A percentile compares a stretch with the other conserved stretches of the same genome.
These are phyloP conservation scores for Clarias pachynema DNA, from an alignment of 2,797 vertebrate genomes.

Conservation along the genomic window DNA sequence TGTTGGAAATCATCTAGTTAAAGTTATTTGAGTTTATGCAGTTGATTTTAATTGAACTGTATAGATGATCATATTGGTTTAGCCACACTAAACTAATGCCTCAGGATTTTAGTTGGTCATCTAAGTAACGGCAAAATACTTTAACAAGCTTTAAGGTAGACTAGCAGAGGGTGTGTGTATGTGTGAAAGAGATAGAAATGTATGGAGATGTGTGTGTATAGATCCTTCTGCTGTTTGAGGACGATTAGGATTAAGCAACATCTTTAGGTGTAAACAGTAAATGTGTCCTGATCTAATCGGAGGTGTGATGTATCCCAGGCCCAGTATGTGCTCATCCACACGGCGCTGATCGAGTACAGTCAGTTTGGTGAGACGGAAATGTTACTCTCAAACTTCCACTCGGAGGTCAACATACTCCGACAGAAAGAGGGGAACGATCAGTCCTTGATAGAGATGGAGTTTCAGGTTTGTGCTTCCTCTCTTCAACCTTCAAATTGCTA, in stretches of 20 bases:
- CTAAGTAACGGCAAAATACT: background rate
- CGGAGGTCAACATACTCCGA: constrained; percentile 75
- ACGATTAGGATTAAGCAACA: too few relatives aligned
- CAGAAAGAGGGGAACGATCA: constrained; percentile 75
- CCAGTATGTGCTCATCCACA: constrained; percentile 97
- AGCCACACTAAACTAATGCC: background rate
- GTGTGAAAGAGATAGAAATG: background rate
- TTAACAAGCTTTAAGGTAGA: background rate
- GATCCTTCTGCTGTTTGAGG: background rate
- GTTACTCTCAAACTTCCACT: constrained; percentile 81
- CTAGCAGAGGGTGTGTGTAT: background rate
- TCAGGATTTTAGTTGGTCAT: background rate
- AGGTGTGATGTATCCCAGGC: constrained; percentile 68
- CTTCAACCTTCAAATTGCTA: too few relatives aligned
- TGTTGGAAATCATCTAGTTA: background rate
- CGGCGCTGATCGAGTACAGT: constrained; percentile 91
- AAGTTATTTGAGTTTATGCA: background rate
- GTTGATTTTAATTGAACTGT: background rate
- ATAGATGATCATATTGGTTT: background rate
- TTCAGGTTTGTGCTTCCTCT: constrained; percentile 77
- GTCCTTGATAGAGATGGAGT: constrained; percentile 85
- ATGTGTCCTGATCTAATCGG: background rate
- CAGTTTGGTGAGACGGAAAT: constrained; percentile 95
- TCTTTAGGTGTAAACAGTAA: too few relatives aligned
- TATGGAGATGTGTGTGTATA: background rate